phyloP scores from a whole-genome alignment of 2,888 invertebrate genomes.

The Heliconius cydno region DNA sequence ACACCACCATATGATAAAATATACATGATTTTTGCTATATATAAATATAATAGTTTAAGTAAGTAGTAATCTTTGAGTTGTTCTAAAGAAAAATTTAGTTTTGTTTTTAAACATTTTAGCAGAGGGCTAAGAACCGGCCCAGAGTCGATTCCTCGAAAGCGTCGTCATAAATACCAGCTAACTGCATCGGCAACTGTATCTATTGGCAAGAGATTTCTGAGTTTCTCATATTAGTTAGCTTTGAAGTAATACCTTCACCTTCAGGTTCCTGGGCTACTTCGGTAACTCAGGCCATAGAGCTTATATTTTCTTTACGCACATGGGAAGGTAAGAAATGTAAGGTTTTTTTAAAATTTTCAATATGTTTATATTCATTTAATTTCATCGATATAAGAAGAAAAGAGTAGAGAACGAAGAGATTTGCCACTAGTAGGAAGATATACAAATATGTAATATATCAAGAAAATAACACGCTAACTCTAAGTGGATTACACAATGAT shows the following conservation, averaged over 20 bases:
- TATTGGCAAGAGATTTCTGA: background rate
- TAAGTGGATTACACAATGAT: slow-evolving; percentile 47
- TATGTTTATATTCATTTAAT: background rate
- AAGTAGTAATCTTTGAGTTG: too few relatives aligned
- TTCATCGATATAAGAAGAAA: background rate
- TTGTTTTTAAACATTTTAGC: too few relatives aligned
- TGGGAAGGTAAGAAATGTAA: background rate
- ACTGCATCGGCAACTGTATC: background rate
- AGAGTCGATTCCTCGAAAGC: too few relatives aligned
- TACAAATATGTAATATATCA: background rate
- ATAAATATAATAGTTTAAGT: background rate
- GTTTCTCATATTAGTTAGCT: background rate
- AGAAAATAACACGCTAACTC: slow-evolving; percentile 19
- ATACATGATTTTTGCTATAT: background rate
- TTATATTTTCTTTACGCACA: too few relatives aligned
- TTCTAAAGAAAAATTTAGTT: too few relatives aligned
- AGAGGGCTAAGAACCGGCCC: too few relatives aligned
- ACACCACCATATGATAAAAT: slow-evolving; percentile 3
- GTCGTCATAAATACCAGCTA: too few relatives aligned
- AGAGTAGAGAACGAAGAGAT: background rate
- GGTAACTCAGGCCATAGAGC: too few relatives aligned
- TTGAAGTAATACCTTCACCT: background rate
- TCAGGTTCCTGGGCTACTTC: too few relatives aligned
- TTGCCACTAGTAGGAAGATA: background rate
- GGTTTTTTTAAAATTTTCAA: background rate